Evolutionary conservation across 1,140 invertebrate genomes (phyloP), one percentile per base, ranked within the genome.

Genomic region (Orchesella cincta): DNA sequence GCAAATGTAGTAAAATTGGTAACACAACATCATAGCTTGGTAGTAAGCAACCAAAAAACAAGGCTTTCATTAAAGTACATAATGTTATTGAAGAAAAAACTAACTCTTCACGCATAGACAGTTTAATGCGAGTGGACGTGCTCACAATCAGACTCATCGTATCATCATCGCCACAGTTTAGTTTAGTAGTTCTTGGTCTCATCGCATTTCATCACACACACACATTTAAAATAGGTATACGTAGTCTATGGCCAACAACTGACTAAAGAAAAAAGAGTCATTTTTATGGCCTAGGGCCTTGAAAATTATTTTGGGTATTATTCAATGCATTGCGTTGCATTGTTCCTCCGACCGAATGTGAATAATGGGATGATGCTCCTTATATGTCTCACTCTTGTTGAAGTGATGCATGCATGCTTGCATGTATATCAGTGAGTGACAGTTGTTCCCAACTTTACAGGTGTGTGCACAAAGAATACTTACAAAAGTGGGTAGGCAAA

Each of bases 241-340:
- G 54, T 57, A 18, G 54, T 57, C 14, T 8, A 57, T 8, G 8
- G 26, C 12, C 3, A 57, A 23, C 14, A 23, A 14, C 54, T 57
- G 8, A 23, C n/a, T n/a, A 3, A 57, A 14, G 54, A 8, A 57
- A 57, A 3, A 57, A 57, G 54, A 57, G 54, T 57, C 54, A 57
- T 57, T 57, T 57, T 18, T 57, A 57, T 57, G 54, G 54, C 54
- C 54, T 57, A 57, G 54, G 54, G 54, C 54, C 54, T 57, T 57
- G 54, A 57, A 57, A n/a, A 57, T 57, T 18, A 57, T 57, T 46
- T 57, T 57, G 12, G 54, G 54, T 57, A 23, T 57, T 57, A 57
- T 57, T 57, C 54, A 57, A 26, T 23, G 54, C 54, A 57, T 5
- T 57, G n/a, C n/a, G n/a, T n/a, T n/a, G n/a, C n/a, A n/a, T n/a